Evolutionary conservation across 2,888 invertebrate species (phyloP), one percentile per base, ranked within the genome.

Genomic region (Flexamia atlantica): DNA sequence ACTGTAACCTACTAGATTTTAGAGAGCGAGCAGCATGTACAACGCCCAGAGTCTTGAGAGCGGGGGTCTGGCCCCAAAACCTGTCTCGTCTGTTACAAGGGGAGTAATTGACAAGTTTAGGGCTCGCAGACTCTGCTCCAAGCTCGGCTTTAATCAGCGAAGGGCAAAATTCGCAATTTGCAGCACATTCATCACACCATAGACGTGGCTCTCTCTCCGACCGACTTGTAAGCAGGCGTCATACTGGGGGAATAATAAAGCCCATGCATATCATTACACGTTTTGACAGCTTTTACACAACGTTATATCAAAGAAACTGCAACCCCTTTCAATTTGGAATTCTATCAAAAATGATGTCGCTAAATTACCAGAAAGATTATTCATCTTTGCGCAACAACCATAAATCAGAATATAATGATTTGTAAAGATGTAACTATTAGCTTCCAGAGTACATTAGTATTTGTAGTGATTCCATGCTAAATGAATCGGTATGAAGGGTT

Each of bases 31-130:
- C 5, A 36, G 5, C 36, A 36, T 36, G 5, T 36, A 36, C 36
- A 36, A 7, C 36, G 36, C 36, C 36, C 14, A 17, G 46, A 46
- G 46, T 46, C 46, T 46, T 46, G 46, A 2, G 74, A 76, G 74
- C 0, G 12, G 46, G 36, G 40, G 40, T 72, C 17, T 50, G 28
- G 76, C 76, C 76, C 79, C 79, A 30, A 57, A 76, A 57, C 79
- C 79, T 79, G 79, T 79, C 79, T 57, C 40, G n/a, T 7, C 28
- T 4, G 53, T 32, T 53, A 50, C 50, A 57, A 79, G 79, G 79
- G 79, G 32, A 53, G 79, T 79, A 79, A 79, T 79, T 79, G 79
- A 79, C 79, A 79, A 79, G 79, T 79, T 79, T 79, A 50, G 76
- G 76, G 76, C 50, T 23, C 57, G 57, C 23, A 57, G 72, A 32